A percentile compares a stretch with the other conserved stretches of the same genome.
These are phyloP conservation scores for Venusia cambrica DNA, from an alignment of 2,888 invertebrate species.

Conservation along the genomic window DNA sequence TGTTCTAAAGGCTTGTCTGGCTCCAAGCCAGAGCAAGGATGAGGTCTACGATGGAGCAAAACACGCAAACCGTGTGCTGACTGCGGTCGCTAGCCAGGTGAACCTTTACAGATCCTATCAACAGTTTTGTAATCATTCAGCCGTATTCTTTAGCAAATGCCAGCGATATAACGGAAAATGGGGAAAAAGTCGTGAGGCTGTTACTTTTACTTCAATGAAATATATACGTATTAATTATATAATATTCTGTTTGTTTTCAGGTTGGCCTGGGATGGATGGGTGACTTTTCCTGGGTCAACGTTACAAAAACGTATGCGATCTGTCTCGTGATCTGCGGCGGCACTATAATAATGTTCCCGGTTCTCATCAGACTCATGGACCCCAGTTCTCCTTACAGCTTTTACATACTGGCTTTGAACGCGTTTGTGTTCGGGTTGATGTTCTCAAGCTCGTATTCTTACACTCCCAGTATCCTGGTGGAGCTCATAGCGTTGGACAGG, in stretches of 20 bases:
- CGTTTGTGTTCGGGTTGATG: constrained; percentile 90
- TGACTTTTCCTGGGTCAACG: constrained; percentile 92
- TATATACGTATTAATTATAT: no score
- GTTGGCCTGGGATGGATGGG: constrained; percentile 93
- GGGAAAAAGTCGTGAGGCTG: no score
- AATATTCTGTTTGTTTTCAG: constrained; percentile 59
- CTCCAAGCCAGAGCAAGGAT: no score
- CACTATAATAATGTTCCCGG: constrained; percentile 82
- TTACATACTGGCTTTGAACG: constrained; percentile 72
- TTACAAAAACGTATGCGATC: constrained; percentile 90
- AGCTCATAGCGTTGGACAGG: constrained; percentile 92
- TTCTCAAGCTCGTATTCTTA: constrained; percentile 96
- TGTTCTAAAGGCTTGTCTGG: no score
- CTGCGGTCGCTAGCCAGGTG: no score
- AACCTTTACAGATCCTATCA: no score
- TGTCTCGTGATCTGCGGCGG: constrained; percentile 86
- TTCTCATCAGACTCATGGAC: constrained; percentile 65
- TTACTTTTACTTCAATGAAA: no score
- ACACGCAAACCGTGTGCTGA: no score
- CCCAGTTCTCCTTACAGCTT: constrained; percentile 65
- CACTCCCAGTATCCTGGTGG: constrained; percentile 94
- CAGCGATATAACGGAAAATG: no score
- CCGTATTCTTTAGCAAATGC: no score
- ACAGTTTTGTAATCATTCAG: no score
- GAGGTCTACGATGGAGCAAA: no score